Evolutionary conservation across 2,888 invertebrate species (phyloP).

Genomic region (Melinaea menophilus): DNA sequence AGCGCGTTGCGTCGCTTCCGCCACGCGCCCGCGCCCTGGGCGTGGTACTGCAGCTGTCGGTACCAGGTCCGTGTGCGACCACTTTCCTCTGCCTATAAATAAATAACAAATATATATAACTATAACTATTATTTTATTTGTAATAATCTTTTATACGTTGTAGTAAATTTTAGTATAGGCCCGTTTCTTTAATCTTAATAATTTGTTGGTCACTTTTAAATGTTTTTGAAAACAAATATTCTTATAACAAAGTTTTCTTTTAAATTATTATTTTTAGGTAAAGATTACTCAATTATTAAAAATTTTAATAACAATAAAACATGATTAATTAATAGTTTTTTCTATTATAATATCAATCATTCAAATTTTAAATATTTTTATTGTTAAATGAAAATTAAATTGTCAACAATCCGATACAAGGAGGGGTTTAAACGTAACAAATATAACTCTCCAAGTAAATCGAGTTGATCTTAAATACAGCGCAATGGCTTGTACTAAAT

Average conservation of each 20-base stretch:
- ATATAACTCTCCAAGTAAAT: constrained; percentile 31
- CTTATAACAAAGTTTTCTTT: too few species aligned
- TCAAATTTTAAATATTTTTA: too few species aligned
- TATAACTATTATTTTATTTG: too few species aligned
- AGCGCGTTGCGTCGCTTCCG: constrained; percentile 93
- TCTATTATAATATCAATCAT: neutral
- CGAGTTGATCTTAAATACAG: constrained; percentile 32
- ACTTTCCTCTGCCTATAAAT: constrained; percentile 91
- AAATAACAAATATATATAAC: neutral
- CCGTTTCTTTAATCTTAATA: too few species aligned
- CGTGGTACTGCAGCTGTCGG: constrained; percentile 91
- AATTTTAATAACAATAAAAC: too few species aligned
- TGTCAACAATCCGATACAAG: constrained; percentile 4
- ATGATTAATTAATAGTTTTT: neutral
- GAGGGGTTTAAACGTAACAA: constrained; percentile 23
- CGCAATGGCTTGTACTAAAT: constrained; percentile 35
- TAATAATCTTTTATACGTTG: too few species aligned
- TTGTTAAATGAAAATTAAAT: neutral
- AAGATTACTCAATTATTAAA: too few species aligned
- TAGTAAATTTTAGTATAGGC: too few species aligned
- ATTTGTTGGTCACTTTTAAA: too few species aligned
- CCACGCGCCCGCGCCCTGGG: constrained; percentile 95
- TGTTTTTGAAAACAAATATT: too few species aligned
- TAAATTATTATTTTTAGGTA: too few species aligned
- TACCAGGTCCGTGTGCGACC: constrained; percentile 93